Base-by-base conservation (phyloP, 2,113 vertebrate species). In the Rhinolophus sinicus region DNA sequence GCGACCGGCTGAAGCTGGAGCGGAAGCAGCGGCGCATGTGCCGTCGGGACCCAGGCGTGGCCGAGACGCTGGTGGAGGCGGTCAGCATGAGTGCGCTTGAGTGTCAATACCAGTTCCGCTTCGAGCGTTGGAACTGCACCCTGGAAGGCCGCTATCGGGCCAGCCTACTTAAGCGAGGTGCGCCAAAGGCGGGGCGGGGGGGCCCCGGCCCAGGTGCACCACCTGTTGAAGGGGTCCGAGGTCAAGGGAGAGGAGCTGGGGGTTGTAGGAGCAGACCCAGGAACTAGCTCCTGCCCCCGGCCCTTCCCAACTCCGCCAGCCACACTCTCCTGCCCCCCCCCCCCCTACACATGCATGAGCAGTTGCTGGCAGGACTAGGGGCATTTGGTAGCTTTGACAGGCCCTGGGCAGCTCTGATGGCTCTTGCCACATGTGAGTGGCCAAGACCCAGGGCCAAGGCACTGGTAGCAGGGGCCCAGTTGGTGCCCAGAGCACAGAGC, bases 71-170 rank as follows among this genome's bases (percentile, higher is more conserved):
- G 95, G 98, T 99, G 98, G 99, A 99, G 98, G 99, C 99, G 4
- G 99, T 99, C 97, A 99, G 99, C 98, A 99, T 99, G 99, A 99
- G 99, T 0, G 99, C 99, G 0, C 97, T 99, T 4, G 99, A 99
- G 97, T 99, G 99, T 98, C 99, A 99, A 98, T 99, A 99, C 98
- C 99, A 99, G 97, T 99, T 99, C 97, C 99, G 99, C 88, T 99
- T 99, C 0, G 99, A 99, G 98, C 99, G 99, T 93, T 99, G 99
- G 99, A 99, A 99, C 98, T 99, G 99, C 98, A 99, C 99, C 92
- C 98, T 99, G 0, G 99, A 99, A 97, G 99, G 99, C 47, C 99
- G 99, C 70, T 99, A 99, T 98, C 97, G 99, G 40, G 99, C 99
- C 98, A 99, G 99, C 97, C 98, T 99, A 93, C 98, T 99, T 10